Evolutionary conservation across 2,113 vertebrate genomes (phyloP).

Genomic region (Sitta europaea): DNA sequence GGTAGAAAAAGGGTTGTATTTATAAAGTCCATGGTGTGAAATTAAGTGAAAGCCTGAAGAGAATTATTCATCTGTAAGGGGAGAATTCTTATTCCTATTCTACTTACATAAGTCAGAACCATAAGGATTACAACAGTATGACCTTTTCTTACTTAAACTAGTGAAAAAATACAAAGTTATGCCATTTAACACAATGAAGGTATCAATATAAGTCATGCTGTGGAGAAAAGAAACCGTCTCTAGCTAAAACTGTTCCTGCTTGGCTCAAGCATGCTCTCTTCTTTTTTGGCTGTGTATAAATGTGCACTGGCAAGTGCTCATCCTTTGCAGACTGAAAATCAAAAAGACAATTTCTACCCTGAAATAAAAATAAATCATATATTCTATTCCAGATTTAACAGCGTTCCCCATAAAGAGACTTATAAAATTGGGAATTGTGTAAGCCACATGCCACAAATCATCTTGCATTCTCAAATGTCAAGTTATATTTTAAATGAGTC

Average conservation of each 20-base stretch:
- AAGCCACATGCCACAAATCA: background rate
- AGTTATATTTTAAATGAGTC: background rate
- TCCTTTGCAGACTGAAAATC: background rate
- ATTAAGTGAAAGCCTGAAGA: background rate
- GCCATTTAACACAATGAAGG: background rate
- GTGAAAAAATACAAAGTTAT: background rate
- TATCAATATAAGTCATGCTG: background rate
- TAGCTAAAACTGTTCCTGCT: background rate
- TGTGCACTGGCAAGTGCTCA: background rate
- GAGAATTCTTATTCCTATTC: background rate
- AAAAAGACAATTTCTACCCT: background rate
- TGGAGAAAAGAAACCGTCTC: background rate
- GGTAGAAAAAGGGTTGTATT: background rate
- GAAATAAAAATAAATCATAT: background rate
- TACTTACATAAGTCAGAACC: background rate
- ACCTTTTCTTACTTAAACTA: background rate
- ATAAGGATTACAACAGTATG: background rate
- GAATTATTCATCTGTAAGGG: background rate
- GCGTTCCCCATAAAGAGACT: background rate
- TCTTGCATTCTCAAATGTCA: slow-evolving; percentile 5
- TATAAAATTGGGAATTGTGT: background rate
- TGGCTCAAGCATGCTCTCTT: background rate
- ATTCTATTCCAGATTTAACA: slow-evolving; percentile 5
- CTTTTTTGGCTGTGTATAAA: background rate
- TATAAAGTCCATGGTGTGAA: background rate